Conservation (phyloP, 1,140 invertebrate genomes). For the Stegodyphus mimosarum region DNA sequence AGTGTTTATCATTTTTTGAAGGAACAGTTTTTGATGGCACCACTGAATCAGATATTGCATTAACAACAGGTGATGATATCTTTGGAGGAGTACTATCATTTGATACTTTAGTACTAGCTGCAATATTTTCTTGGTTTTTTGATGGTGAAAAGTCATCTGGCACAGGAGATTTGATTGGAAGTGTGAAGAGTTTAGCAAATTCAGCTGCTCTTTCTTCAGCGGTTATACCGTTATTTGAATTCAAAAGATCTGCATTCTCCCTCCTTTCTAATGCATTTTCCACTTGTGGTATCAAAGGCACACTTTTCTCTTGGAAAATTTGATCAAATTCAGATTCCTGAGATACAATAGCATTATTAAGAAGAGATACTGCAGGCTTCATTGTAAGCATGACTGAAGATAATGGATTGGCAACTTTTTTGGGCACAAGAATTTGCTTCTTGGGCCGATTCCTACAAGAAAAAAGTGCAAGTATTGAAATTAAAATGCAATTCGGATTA, state of each 20-base stretch:
- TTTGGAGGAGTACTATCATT: conserved; percentile 1
- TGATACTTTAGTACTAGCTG: not conserved
- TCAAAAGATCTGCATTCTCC: conserved; percentile 20
- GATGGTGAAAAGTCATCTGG: conserved; percentile 9
- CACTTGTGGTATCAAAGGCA: conserved; percentile 46
- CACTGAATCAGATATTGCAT: conserved; percentile 8
- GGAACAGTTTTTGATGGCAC: conserved; percentile 17
- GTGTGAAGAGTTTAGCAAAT: conserved; percentile 41
- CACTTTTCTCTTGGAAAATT: conserved; percentile 50
- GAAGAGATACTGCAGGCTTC: conserved; percentile 36
- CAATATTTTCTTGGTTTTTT: conserved; percentile 14
- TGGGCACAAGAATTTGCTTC: conserved; percentile 58
- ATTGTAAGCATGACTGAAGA: conserved; percentile 22
- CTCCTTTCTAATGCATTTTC: conserved; percentile 35
- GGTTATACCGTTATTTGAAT: conserved; percentile 17
- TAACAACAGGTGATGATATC: conserved; percentile 19
- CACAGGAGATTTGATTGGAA: conserved; percentile 23
- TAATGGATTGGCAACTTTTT: conserved; percentile 14
- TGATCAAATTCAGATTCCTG: conserved; percentile 52
- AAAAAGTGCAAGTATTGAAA: not conserved
- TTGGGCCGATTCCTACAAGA: conserved; percentile 63
- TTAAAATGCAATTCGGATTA: not conserved
- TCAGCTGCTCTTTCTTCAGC: conserved; percentile 42
- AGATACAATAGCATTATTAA: conserved; percentile 50
- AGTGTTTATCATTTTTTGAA: conserved; percentile 46